Base-by-base conservation (phyloP, 2,113 vertebrate species). In the Leuciscus idus region DNA sequence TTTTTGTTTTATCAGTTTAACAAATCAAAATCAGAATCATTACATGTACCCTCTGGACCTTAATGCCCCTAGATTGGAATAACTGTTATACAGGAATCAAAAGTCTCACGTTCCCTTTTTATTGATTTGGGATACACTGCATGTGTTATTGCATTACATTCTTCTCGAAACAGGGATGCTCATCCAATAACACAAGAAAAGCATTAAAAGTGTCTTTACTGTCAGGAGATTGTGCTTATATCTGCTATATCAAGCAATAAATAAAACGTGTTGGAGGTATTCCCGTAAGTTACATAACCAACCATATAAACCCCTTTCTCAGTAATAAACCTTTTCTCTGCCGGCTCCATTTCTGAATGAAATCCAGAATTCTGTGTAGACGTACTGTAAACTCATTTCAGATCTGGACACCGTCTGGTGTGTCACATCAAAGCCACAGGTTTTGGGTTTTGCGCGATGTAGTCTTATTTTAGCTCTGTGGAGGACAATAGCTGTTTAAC, bases 401-500 rank as follows among this genome's bases (percentile, higher is more conserved):
- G 76, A 48, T 21, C 64, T 72, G 81, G 86, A 80, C 75, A 48
- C 33, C 30, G 59, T 86, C 50, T 81, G 48, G 33, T 9, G 61
- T 82, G 83, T 78, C 83, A 84, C 52, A 73, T 81, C 82, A 77
- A 84, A 84, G 59, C 21, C 13, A 21, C 55, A 46, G 81, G 73
- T 79, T 88, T 82, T 19, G 61, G 19, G 81, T 17, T 43, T 39
- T 81, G 78, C 13, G 23, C 73, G n/a, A 83, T 85, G 59, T 10
- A 72, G 43, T 19, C 17, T 28, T 76, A 26, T 39, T 26, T 52
- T 88, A 72, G 50, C 39, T 73, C 26, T 48, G 61, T 81, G 61
- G 36, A 66, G 15, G 61, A 81, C 57, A 81, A 48, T 48, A 46
- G 39, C n/a, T 30, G 61, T 28, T 81, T 82, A 46, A n/a, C 78